A percentile compares a stretch with the other conserved stretches of the same genome.
Conservation (phyloP, 2,113 vertebrate species). For the Hypanus sabinus region DNA sequence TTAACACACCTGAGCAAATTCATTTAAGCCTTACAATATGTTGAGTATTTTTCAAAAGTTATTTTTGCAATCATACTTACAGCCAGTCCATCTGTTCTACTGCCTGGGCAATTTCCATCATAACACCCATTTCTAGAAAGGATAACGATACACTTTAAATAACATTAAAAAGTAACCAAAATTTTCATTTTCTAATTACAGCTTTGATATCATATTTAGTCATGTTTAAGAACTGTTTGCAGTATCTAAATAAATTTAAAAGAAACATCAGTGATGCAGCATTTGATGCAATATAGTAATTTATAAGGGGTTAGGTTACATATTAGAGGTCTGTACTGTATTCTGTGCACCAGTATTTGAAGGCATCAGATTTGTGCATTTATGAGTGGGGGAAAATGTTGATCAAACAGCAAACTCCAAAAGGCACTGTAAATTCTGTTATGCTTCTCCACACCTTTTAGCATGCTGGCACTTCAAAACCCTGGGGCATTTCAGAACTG, state of each 20-base stretch:
- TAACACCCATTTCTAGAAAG: constrained; percentile 87
- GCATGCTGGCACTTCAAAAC: background rate
- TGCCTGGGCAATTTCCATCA: constrained; percentile 96
- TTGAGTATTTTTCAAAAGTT: constrained; percentile 2
- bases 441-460: background rate
- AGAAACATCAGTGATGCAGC: background rate
- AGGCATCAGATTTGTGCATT: background rate
- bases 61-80: constrained; percentile 68
- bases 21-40: background rate
- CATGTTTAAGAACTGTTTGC: background rate
- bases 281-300: background rate
- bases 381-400: too few species aligned
- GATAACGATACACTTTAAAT: constrained; percentile 36
- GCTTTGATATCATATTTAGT: background rate
- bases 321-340: background rate
- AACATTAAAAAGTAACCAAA: background rate
- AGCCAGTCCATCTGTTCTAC: constrained; percentile 98
- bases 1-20: background rate
- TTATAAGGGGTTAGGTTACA: background rate
- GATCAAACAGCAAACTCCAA: too few species aligned
- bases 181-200: background rate
- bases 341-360: background rate
- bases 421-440: background rate
- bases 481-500: background rate
- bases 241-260: background rate